These are phyloP conservation scores for Barbus barbus DNA, from an alignment of 2,113 vertebrate species.

Conservation along the genomic window DNA sequence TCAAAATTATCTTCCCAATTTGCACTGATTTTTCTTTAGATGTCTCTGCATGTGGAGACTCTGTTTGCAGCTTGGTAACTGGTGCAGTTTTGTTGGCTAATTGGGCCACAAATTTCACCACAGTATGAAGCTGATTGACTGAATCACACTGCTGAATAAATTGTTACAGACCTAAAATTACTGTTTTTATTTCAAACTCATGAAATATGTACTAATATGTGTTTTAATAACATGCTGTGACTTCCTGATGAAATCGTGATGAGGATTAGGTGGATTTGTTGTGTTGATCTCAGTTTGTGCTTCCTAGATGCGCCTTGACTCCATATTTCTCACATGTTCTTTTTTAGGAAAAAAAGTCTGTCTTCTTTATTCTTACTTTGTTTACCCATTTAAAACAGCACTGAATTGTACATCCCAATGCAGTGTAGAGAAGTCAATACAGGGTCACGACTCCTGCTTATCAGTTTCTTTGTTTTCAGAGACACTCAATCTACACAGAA, in stretches of 20 bases:
- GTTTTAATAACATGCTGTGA: neutral
- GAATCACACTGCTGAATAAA: neutral
- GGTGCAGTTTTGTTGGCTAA: neutral
- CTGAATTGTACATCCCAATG: constrained; percentile 9
- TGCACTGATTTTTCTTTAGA: constrained; percentile 11
- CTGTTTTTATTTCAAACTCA: neutral
- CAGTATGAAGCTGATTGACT: neutral
- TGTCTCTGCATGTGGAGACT: constrained; percentile 1
- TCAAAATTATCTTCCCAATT: neutral
- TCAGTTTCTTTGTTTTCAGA: neutral
- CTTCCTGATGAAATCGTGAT: neutral
- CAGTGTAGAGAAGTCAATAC: neutral
- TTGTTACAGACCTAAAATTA: neutral
- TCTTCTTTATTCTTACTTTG: neutral
- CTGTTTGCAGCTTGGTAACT: neutral
- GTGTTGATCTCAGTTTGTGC: neutral
- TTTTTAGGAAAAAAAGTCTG: neutral
- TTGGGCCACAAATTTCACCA: neutral
- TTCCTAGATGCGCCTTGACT: neutral
- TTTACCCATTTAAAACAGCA: neutral
- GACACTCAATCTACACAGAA: neutral
- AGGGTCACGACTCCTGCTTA: neutral
- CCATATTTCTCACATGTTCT: neutral
- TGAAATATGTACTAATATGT: too few species aligned
- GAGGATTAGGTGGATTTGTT: neutral